Conservation (phyloP, 2,113 vertebrate genomes). For the Tachysurus fulvidraco region DNA sequence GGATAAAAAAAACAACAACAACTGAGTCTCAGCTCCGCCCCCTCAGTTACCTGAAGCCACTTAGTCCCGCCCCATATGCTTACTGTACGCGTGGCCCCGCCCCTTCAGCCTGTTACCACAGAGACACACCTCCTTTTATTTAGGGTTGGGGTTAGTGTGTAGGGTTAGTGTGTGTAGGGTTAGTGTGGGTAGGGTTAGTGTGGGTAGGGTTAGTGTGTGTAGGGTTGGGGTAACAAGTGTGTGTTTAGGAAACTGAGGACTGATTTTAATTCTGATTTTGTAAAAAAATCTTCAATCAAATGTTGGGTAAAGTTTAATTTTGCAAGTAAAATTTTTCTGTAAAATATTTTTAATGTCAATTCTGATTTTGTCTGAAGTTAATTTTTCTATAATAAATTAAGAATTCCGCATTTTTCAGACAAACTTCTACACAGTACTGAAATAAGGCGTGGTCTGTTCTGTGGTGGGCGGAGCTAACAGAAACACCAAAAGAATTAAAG, state of each 20-base stretch:
- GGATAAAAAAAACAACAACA: neutral
- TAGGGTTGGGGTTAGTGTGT: too few relatives aligned
- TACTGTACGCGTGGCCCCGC: neutral
- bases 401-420: too few relatives aligned
- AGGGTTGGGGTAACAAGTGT: too few relatives aligned
- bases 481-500: neutral
- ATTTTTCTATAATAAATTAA: neutral
- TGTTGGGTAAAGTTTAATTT: neutral
- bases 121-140: neutral
- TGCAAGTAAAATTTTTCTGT: neutral
- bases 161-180: too few relatives aligned
- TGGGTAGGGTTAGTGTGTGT: neutral
- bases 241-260: too few relatives aligned
- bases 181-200: too few relatives aligned
- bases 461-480: neutral
- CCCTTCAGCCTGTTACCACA: neutral
- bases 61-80: neutral
- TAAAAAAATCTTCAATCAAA: neutral
- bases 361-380: neutral
- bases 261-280: neutral
- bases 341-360: neutral
- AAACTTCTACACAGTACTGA: too few relatives aligned
- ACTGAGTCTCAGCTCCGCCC: neutral
- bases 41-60: neutral
- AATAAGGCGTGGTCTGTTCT: too few relatives aligned